Evolutionary conservation across 2,888 invertebrate genomes (phyloP).

Genomic region (Ashinkailepas kermadecensis): DNA sequence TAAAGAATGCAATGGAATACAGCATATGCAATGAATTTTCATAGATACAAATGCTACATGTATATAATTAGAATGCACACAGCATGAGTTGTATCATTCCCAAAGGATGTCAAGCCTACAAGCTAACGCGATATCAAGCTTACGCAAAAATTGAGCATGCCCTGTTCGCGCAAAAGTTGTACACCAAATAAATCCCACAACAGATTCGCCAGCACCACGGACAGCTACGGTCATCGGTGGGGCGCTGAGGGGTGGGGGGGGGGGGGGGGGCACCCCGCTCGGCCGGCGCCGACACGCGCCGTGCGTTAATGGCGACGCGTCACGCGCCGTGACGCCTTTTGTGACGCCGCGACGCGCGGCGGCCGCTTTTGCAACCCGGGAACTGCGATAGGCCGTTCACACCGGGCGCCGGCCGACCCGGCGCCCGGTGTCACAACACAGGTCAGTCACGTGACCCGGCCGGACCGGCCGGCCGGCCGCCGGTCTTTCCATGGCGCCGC

Average conservation of each 20-base stretch:
- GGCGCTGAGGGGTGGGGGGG: not conserved
- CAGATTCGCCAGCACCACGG: no score
- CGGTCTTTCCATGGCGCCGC: not conserved
- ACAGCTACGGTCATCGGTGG: not conserved
- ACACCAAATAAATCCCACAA: no score
- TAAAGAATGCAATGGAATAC: no score
- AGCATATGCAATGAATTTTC: no score
- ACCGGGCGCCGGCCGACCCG: not conserved
- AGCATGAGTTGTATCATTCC: no score
- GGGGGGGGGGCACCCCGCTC: not conserved
- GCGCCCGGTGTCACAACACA: not conserved
- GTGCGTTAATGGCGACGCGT: not conserved
- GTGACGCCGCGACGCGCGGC: not conserved
- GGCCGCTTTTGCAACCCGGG: not conserved
- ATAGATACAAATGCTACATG: no score
- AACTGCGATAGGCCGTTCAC: not conserved
- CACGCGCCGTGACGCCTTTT: constrained; percentile 3
- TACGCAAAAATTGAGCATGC: no score
- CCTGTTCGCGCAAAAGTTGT: no score
- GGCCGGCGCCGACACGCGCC: not conserved
- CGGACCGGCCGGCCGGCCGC: not conserved
- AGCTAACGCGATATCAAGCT: no score
- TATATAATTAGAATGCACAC: no score
- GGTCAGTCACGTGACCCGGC: not conserved
- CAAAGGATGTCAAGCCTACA: no score